phyloP scores from a whole-genome alignment of 2,888 invertebrate species.

The Coecobrya sp. region DNA sequence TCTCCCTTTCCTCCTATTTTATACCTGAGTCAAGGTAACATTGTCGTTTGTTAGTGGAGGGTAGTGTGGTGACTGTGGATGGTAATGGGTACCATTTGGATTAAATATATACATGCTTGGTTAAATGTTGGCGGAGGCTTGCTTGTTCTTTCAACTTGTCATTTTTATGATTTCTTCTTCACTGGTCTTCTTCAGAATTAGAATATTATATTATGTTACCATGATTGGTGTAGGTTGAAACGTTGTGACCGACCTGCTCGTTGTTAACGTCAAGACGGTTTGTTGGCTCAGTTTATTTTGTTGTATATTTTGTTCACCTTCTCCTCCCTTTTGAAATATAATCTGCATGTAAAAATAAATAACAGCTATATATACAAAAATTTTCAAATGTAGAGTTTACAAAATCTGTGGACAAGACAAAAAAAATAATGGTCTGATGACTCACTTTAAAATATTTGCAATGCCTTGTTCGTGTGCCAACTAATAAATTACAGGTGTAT shows the following conservation, averaged over 20 bases:
- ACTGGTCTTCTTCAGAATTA: background rate
- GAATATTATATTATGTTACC: constrained; percentile 31
- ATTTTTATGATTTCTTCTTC: constrained; percentile 48
- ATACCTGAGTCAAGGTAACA: constrained; percentile 55
- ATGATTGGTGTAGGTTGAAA: constrained; percentile 39
- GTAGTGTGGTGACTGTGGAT: background rate
- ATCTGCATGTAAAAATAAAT: constrained; percentile 18
- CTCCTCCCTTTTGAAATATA: constrained; percentile 45
- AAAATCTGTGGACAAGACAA: background rate
- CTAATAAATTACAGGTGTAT: constrained; percentile 25
- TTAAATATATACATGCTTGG: background rate
- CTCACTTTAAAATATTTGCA: background rate
- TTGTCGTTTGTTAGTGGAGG: background rate
- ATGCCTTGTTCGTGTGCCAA: constrained; percentile 28
- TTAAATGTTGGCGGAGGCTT: constrained; percentile 11
- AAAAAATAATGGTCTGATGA: background rate
- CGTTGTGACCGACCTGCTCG: background rate
- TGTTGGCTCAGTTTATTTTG: constrained; percentile 15
- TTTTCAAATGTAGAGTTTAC: background rate
- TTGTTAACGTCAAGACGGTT: constrained; percentile 35
- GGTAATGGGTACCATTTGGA: background rate
- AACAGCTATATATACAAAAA: background rate
- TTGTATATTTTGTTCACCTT: background rate
- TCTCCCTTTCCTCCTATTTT: background rate
- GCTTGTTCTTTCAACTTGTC: constrained; percentile 43